A percentile compares a stretch with the other conserved stretches of the same genome.
These are phyloP conservation scores for Sorex maritimensis DNA, from an alignment of 2,797 vertebrate genomes.

Conservation along the genomic window DNA sequence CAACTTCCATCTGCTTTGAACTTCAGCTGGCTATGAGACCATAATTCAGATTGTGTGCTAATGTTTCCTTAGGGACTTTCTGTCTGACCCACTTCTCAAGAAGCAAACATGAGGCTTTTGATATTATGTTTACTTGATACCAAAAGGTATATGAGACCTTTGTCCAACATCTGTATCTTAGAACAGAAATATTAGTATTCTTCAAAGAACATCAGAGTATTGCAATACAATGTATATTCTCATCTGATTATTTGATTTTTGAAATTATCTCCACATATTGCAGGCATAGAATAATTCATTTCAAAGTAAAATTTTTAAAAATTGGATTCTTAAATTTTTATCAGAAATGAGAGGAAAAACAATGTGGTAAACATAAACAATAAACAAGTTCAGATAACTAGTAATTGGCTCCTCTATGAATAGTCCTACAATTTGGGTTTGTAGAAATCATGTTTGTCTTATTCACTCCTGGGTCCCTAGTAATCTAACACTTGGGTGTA, in stretches of 20 bases:
- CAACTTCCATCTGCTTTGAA: conserved; percentile 65
- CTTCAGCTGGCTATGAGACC: conserved; percentile 42
- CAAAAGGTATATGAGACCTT: neutral
- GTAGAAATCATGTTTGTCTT: neutral
- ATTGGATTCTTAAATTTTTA: conserved; percentile 13
- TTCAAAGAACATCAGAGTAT: conserved; percentile 24
- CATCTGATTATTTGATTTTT: neutral
- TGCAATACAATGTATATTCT: neutral
- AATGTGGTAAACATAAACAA: neutral
- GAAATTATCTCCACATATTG: conserved; percentile 41
- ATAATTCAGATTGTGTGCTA: conserved; percentile 26
- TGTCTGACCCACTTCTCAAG: conserved; percentile 55
- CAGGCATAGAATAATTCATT: conserved; percentile 42
- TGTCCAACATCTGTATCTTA: neutral
- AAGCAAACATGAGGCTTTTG: neutral
- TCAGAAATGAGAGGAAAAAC: conserved; percentile 34
- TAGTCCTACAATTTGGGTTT: neutral
- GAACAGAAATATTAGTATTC: conserved; percentile 11
- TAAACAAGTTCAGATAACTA: neutral
- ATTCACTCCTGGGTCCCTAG: neutral
- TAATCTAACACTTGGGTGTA: neutral
- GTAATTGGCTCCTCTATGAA: neutral
- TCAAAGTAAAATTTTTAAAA: conserved; percentile 3
- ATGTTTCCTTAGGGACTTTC: conserved; percentile 34
- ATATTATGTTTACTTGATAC: no score